phyloP scores from a whole-genome alignment of 2,113 vertebrate species.

The Loxodonta africana region DNA sequence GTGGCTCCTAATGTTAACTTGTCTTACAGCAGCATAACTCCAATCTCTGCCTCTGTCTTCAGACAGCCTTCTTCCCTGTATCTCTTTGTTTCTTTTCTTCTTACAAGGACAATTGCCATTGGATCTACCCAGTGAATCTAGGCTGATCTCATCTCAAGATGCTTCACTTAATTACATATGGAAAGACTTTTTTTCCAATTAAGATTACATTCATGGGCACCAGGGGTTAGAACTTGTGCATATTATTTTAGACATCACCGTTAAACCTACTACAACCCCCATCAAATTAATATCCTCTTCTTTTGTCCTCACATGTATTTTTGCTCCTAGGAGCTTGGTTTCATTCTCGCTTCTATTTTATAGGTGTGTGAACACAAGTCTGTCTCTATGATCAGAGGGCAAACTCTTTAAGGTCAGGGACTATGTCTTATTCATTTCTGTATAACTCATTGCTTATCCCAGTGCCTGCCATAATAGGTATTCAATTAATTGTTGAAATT shows the following conservation, averaged over 20 bases:
- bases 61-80: no score
- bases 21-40: no score
- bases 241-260: no score
- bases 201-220: no score
- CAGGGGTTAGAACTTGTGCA: no score
- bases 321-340: not conserved
- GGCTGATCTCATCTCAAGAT: conserved; percentile 30
- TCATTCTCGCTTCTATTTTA: conserved; percentile 9
- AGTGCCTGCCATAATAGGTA: not conserved
- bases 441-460: not conserved
- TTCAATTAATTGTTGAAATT: conserved; percentile 37
- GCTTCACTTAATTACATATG: conserved; percentile 40
- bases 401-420: no score
- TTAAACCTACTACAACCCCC: not conserved
- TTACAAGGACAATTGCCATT: conserved; percentile 7
- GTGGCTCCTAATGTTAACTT: no score
- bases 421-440: conserved; percentile 40
- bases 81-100: not conserved
- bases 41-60: no score
- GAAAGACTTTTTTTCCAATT: no score
- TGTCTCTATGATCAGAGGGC: not conserved
- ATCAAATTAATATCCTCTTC: conserved; percentile 14
- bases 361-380: not conserved
- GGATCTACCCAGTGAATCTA: conserved; percentile 23
- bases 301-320: conserved; percentile 33